Evolutionary conservation across 2,888 invertebrate genomes (phyloP).

Genomic region (Sepiola atlantica): DNA sequence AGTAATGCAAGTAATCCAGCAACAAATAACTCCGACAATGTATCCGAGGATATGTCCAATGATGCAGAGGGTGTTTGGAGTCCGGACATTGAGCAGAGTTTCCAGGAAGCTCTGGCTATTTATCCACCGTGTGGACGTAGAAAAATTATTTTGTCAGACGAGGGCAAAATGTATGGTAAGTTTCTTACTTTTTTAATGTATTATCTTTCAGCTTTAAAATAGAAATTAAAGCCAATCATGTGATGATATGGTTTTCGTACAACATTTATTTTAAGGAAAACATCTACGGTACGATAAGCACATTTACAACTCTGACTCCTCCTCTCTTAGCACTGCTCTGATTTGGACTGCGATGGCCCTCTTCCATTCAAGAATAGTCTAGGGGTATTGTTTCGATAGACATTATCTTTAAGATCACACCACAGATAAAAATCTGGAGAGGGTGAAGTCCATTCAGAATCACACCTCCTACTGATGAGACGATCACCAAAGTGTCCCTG

Average conservation of each 20-base stretch:
- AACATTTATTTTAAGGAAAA: not conserved
- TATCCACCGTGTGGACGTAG: slow-evolving; percentile 99
- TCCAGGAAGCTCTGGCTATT: slow-evolving; percentile 99
- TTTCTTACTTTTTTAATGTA: slow-evolving; percentile 71
- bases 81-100: slow-evolving; percentile 99
- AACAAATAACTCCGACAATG: slow-evolving; percentile 76
- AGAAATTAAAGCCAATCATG: not conserved
- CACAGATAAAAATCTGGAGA: no score
- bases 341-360: no score
- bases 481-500: no score
- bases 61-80: slow-evolving; percentile 99
- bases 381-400: no score
- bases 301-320: no score
- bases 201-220: not conserved
- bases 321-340: no score
- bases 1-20: slow-evolving; percentile 47
- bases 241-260: not conserved
- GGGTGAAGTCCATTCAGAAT: no score
- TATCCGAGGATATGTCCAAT: slow-evolving; percentile 87
- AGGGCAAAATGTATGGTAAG: slow-evolving; percentile 99
- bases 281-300: no score
- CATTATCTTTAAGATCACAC: no score
- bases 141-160: slow-evolving; percentile 99
- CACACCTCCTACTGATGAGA: no score
- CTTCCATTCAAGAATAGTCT: no score